These are phyloP conservation scores for Cyphomyrus discorhynchus DNA, from an alignment of 2,113 vertebrate species.

Conservation along the genomic window DNA sequence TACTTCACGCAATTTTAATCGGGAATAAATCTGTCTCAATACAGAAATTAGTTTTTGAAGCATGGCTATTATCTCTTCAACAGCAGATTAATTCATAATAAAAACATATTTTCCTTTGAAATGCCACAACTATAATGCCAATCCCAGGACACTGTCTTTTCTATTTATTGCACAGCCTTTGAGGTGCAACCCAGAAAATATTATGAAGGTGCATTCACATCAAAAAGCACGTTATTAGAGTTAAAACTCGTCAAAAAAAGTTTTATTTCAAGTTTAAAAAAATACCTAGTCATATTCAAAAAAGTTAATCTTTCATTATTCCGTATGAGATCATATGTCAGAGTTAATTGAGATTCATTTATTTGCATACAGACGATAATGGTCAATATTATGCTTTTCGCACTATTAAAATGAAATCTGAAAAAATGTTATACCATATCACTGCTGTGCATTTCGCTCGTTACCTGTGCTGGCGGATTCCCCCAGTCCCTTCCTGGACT, in stretches of 20 bases:
- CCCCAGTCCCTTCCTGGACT: constrained; percentile 59
- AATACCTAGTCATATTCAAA: neutral
- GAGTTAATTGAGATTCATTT: neutral
- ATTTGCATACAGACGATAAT: neutral
- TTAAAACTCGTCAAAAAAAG: neutral
- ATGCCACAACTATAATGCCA: neutral
- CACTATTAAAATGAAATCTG: neutral
- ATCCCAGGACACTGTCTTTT: neutral
- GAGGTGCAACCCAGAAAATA: neutral
- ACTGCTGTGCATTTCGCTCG: neutral
- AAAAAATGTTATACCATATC: neutral
- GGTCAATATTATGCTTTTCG: neutral
- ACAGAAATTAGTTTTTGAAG: neutral
- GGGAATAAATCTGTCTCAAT: neutral
- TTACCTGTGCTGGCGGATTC: constrained; percentile 55
- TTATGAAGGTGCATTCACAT: neutral
- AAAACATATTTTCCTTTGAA: neutral
- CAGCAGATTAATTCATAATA: neutral
- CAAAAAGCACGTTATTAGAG: neutral
- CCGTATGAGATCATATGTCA: neutral
- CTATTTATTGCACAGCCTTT: neutral
- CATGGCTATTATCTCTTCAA: neutral
- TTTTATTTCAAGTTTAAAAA: neutral
- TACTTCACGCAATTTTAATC: neutral
- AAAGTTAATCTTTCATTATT: neutral